Percentiles rank a stretch among this genome's conserved stretches.
phyloP scores from a whole-genome alignment of 2,797 vertebrate genomes.

The Lophotriccus pileatus region DNA sequence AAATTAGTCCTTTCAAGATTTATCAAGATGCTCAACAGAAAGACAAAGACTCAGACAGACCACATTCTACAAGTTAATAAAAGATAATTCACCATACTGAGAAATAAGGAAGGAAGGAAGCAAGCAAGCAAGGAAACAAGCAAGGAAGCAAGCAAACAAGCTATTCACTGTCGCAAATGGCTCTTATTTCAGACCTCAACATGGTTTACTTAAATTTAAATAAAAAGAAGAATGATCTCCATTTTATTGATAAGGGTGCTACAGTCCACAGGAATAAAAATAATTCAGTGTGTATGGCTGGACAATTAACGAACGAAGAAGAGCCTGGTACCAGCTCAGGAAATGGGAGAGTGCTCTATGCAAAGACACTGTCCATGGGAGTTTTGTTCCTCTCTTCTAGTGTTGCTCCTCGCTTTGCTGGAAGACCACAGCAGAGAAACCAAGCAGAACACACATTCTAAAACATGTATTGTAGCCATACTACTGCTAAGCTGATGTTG shows the following conservation, averaged over 20 bases:
- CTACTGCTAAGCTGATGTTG: background rate
- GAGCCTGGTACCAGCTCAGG: background rate
- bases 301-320: background rate
- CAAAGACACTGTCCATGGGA: background rate
- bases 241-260: background rate
- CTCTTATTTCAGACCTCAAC: background rate
- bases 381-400: background rate
- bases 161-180: background rate
- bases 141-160: background rate
- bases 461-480: background rate
- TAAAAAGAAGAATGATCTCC: background rate
- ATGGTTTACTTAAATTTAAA: background rate
- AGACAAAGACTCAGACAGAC: background rate
- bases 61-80: background rate
- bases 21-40: background rate
- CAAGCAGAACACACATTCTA: background rate
- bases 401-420: background rate
- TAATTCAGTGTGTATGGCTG: background rate
- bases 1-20: constrained; percentile 21
- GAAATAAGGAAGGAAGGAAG: too few relatives aligned
- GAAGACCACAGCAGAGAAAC: background rate
- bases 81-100: background rate
- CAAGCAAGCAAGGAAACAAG: background rate
- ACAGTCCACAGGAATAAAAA: background rate
- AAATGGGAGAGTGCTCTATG: background rate